phyloP scores from a whole-genome alignment of 2,888 invertebrate genomes.

The Colletes collaris region DNA sequence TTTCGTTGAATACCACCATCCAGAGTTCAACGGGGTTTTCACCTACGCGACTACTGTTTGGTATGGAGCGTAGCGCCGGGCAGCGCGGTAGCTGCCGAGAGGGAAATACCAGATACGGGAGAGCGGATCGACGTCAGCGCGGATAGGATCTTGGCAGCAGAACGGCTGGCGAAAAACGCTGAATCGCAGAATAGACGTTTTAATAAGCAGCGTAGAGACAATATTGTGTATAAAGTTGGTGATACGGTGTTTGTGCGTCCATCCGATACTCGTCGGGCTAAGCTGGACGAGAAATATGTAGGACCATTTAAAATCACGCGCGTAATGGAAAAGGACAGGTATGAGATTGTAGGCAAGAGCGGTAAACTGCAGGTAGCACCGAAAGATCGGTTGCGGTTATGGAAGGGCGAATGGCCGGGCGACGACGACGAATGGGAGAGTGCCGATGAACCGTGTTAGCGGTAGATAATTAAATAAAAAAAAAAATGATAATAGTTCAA shows the following conservation, averaged over 20 bases:
- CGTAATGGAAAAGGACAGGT: background rate
- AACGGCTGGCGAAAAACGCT: background rate
- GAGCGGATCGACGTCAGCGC: background rate
- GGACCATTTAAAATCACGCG: background rate
- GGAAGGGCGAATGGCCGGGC: background rate
- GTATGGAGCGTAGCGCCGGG: background rate
- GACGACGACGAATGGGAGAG: background rate
- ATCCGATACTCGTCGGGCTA: background rate
- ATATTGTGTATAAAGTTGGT: background rate
- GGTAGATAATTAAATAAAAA: too few species aligned
- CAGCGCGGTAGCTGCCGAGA: background rate
- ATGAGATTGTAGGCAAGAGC: background rate
- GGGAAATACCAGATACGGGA: background rate
- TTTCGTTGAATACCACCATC: background rate
- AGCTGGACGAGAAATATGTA: background rate
- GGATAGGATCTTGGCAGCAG: background rate
- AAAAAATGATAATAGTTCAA: too few species aligned
- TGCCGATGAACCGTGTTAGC: conserved; percentile 2
- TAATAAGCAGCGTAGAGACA: background rate
- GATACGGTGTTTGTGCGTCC: background rate
- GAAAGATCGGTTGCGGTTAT: background rate
- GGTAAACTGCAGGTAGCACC: background rate
- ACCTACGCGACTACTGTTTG: background rate
- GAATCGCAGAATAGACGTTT: background rate
- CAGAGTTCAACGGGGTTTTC: background rate